Base-by-base conservation (phyloP, 2,888 invertebrate species). In the Polyommatus iphigenia region DNA sequence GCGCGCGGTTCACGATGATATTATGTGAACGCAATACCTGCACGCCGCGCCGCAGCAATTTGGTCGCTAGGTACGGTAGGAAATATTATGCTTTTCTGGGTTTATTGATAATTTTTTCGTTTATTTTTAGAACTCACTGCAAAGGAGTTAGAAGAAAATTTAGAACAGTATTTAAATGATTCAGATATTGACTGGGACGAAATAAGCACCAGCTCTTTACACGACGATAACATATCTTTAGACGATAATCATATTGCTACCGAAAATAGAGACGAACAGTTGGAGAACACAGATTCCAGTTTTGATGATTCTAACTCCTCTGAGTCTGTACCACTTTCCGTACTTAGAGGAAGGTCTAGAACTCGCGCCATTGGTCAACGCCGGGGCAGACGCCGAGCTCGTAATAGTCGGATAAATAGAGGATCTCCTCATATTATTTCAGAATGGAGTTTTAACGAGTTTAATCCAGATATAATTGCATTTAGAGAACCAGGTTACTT, bases 221-320 rank as follows among this genome's bases (percentile, higher is more conserved):
- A 62, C 62, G 62, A 62, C n/a, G 62, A 62, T 62, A 24, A 62
- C 62, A 62, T n/a, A 62, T 62, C n/a, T 62, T 62, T n/a, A 62
- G 20, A 24, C 62, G 62, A n/a, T 20, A 62, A 62, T 50, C 50
- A 62, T 62, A 62, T 62, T 20, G 6, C 20, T 62, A 10, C n/a
- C 20, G 62, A 62, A 62, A n/a, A 62, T 24, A 18, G 20, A 62
- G 62, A 62, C 62, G 20, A 62, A 62, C 62, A 62, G 20, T 24
- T 62, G 62, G 20, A 62, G 62, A n/a, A 20, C 20, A 62, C 62
- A 62, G 20, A 20, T 62, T 62, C 62, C n/a, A 62, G 62, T n/a
- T 24, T 10, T 62, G 62, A 62, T 20, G 20, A 20, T 62, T n/a
- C n/a, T 20, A 8, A 62, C 20, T 20, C 20, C 62, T 62, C 62